phyloP scores from a whole-genome alignment of 2,797 vertebrate genomes.

The Neosilurus mollespiculum region DNA sequence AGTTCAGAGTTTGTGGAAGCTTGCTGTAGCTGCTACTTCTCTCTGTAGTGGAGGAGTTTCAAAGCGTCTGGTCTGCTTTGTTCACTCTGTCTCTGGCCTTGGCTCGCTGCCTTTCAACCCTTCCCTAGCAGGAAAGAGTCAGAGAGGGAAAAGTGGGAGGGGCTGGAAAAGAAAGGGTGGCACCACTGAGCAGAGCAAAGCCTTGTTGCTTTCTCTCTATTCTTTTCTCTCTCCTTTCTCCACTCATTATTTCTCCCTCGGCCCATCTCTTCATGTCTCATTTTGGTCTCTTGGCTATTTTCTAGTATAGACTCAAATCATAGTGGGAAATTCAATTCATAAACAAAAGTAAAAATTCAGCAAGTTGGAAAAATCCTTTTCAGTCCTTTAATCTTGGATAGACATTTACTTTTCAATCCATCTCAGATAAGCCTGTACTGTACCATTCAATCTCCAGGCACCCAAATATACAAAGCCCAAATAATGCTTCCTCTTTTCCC shows the following conservation, averaged over 20 bases:
- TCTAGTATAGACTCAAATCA: not conserved
- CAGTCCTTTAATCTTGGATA: not conserved
- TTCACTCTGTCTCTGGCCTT: constrained; percentile 64
- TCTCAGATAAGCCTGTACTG: not conserved
- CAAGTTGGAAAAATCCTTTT: not conserved
- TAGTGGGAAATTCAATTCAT: not conserved
- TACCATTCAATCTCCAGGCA: not conserved
- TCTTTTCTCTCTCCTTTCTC: constrained; percentile 7
- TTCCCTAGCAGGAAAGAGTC: constrained; percentile 58
- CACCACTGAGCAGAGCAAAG: constrained; percentile 47
- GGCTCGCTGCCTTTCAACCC: constrained; percentile 64
- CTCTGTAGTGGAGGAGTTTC: constrained; percentile 60
- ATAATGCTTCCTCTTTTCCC: not conserved
- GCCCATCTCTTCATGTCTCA: constrained; percentile 14
- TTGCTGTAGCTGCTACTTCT: constrained; percentile 56
- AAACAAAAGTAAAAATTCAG: not conserved
- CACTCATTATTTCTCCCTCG: not conserved
- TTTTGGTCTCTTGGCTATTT: not conserved
- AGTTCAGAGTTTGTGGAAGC: constrained; percentile 44
- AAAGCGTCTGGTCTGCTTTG: constrained; percentile 55
- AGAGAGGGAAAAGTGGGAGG: constrained; percentile 28
- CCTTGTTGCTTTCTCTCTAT: not conserved
- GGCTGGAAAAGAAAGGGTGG: constrained; percentile 47
- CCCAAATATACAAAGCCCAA: constrained; percentile 12
- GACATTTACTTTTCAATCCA: not conserved